A percentile compares a stretch with the other conserved stretches of the same genome.
Conservation (phyloP, 92 coral and sea anemone species). For the Epizoanthus scotinus region DNA sequence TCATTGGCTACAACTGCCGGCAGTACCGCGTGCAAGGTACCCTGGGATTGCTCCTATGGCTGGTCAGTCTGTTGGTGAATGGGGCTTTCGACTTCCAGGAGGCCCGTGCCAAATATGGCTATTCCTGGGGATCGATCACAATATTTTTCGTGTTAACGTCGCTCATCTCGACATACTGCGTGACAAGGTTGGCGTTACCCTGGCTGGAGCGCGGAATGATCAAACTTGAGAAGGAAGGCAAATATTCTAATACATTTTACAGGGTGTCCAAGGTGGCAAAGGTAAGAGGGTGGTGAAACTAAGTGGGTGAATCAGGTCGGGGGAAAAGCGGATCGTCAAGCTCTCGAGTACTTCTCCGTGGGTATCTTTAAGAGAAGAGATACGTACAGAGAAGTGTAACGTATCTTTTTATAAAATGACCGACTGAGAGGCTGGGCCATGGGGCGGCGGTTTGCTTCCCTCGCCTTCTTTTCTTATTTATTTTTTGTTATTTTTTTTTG, state of each 20-base stretch:
- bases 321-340: not conserved
- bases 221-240: conserved; percentile 60
- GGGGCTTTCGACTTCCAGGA: conserved; percentile 72
- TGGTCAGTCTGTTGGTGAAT: conserved; percentile 45
- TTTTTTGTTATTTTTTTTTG: no score
- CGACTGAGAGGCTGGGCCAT: no score
- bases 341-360: no score
- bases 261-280: conserved; percentile 65
- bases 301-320: not conserved
- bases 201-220: conserved; percentile 78
- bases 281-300: conserved; percentile 36
- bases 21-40: conserved; percentile 49
- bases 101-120: conserved; percentile 64
- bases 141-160: conserved; percentile 54
- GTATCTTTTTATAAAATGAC: no score
- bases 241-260: conserved; percentile 61
- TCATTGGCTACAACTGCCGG: conserved; percentile 53
- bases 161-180: conserved; percentile 62
- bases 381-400: no score
- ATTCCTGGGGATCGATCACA: conserved; percentile 79
- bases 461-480: no score
- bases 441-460: no score
- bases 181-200: conserved; percentile 59
- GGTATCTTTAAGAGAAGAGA: no score
- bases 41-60: conserved; percentile 51